Evolutionary conservation across 1,140 invertebrate genomes (phyloP).

Genomic region (Aricia agestis): DNA sequence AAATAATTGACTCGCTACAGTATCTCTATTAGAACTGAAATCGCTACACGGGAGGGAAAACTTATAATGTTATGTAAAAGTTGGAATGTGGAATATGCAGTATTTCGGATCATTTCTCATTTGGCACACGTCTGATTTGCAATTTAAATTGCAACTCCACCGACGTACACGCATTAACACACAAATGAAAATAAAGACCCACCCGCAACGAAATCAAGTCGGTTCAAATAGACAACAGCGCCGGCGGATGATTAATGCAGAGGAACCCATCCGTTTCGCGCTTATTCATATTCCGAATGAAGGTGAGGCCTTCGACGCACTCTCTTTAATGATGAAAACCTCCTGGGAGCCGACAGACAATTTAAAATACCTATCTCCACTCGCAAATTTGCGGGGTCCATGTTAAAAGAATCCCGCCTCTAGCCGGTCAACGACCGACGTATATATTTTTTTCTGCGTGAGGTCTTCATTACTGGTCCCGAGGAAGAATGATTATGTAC

Average conservation of each 20-base stretch:
- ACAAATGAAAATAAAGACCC: constrained; percentile 11
- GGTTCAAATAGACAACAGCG: constrained; percentile 24
- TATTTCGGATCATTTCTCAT: not conserved
- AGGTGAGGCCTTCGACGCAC: constrained; percentile 48
- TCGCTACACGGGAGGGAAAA: not conserved
- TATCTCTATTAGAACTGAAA: constrained; percentile 19
- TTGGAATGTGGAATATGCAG: too few species aligned
- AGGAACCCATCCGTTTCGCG: constrained; percentile 36
- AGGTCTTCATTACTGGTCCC: constrained; percentile 20
- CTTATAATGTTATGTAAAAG: too few species aligned
- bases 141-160: not conserved
- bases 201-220: constrained; percentile 9
- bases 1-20: not conserved
- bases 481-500: constrained; percentile 4
- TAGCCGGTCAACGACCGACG: constrained; percentile 39
- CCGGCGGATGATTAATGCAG: constrained; percentile 41
- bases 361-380: constrained; percentile 51
- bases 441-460: constrained; percentile 28
- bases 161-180: not conserved
- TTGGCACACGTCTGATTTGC: not conserved
- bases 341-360: constrained; percentile 46
- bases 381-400: constrained; percentile 38
- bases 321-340: constrained; percentile 51
- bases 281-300: constrained; percentile 53
- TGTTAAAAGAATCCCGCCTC: constrained; percentile 39